phyloP scores from a whole-genome alignment of 2,888 invertebrate genomes.

The Crossocerus cetratus region DNA sequence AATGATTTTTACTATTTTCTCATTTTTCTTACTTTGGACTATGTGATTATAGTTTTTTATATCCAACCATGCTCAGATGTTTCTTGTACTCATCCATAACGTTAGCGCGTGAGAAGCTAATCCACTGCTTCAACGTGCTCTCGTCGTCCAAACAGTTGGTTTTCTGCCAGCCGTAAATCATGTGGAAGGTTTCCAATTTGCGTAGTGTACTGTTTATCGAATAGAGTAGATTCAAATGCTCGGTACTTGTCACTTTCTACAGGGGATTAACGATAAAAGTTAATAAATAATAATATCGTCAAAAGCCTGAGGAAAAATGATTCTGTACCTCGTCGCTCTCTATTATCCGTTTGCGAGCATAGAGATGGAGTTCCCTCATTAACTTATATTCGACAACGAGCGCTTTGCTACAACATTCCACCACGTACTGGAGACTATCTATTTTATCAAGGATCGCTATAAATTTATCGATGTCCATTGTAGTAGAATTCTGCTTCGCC shows the following conservation, averaged over 20 bases:
- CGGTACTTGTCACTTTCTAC: constrained; percentile 39
- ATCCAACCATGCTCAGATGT: constrained; percentile 74
- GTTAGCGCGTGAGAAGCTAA: constrained; percentile 74
- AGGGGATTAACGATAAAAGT: constrained; percentile 10
- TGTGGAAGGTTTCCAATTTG: constrained; percentile 76
- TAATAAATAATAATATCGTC: background rate
- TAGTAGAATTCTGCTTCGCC: constrained; percentile 50
- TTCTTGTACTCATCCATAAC: constrained; percentile 74
- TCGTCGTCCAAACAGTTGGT: constrained; percentile 50
- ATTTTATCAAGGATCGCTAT: constrained; percentile 74
- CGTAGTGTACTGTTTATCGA: constrained; percentile 63
- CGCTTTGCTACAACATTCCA: constrained; percentile 76
- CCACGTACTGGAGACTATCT: constrained; percentile 75
- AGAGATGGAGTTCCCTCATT: constrained; percentile 69
- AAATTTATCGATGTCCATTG: constrained; percentile 72
- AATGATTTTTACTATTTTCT: background rate
- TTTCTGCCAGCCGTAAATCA: constrained; percentile 59
- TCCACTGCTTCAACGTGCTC: constrained; percentile 74
- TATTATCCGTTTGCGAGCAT: constrained; percentile 69
- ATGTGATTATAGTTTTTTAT: background rate
- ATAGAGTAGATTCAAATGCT: constrained; percentile 45
- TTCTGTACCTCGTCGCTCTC: constrained; percentile 53
- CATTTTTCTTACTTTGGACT: background rate
- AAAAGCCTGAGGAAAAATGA: background rate
- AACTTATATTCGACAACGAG: constrained; percentile 69